Evolutionary conservation across 2,797 vertebrate genomes (phyloP).

Genomic region (Champsocephalus gunnari): DNA sequence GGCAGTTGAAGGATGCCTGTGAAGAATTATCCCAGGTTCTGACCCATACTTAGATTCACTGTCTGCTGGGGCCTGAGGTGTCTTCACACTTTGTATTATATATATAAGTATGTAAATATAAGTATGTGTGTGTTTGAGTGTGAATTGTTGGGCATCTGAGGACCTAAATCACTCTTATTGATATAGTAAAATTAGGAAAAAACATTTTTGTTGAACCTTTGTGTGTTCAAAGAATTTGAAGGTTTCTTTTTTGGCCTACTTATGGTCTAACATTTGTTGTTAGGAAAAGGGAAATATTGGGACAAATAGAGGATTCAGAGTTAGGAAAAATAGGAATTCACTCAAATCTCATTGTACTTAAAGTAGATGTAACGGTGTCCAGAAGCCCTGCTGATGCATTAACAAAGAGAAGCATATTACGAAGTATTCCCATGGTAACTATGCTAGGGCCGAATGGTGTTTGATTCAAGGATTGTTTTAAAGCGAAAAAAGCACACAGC

Average conservation of each 20-base stretch:
- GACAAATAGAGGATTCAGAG: neutral
- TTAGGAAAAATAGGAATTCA: neutral
- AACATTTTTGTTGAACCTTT: neutral
- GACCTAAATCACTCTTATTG: neutral
- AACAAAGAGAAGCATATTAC: conserved; percentile 7
- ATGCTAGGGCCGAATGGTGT: neutral
- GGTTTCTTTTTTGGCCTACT: neutral
- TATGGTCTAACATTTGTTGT: neutral
- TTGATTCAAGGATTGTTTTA: conserved; percentile 21
- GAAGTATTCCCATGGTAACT: neutral
- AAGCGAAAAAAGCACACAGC: conserved; percentile 17
- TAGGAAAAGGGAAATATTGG: neutral
- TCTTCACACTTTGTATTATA: conserved; percentile 65
- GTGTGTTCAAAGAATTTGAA: neutral
- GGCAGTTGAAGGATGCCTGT: conserved; percentile 67
- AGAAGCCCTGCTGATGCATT: neutral
- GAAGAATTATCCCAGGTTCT: conserved; percentile 80
- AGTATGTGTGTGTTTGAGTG: conserved; percentile 25
- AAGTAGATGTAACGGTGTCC: neutral
- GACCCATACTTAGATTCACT: conserved; percentile 73
- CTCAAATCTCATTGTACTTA: neutral
- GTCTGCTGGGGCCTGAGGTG: conserved; percentile 59
- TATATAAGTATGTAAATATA: no score
- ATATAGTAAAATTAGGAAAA: neutral
- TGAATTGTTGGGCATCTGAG: conserved; percentile 12